Base-by-base conservation (phyloP, 1,140 invertebrate species). In the Adelges cooleyi region DNA sequence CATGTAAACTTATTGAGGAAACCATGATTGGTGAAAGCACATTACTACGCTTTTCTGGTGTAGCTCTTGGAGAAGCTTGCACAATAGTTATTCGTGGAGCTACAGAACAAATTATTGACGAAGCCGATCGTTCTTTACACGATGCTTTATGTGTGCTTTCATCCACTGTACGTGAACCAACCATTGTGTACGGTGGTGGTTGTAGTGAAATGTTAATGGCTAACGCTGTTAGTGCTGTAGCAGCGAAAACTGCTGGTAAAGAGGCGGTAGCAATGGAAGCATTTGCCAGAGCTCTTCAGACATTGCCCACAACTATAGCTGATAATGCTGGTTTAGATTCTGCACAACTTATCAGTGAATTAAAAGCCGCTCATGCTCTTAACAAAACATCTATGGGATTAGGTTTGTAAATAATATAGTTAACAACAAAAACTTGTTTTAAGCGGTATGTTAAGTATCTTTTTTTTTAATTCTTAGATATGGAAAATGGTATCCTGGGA, bases 261-360 rank as follows among this genome's bases (percentile, higher is more conserved):
- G 94, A 99, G 79, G 85, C 95, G 18, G 84, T 97, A 22, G 96
- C 97, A 2, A 96, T 98, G 80, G 95, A 99, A 78, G 83, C 94
- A 0, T 99, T 95, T 79, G 92, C 92, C 22, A 82, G 83, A 68
- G 93, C 97, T 29, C 75, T 92, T 29, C 81, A 86, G 54, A 82
- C 92, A 72, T 77, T 99, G 51, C 97, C 97, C 3, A 94, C 89
- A 25, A 89, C 90, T 51, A 97, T 99, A 70, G 94, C 94, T 25
- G 97, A 99, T 75, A 99, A 99, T 79, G 97, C 90, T 69, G 96
- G 97, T 62, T 97, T 92, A 74, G 97, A 99, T 80, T 97, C 94
- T 51, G 90, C 95, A 10, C 90, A 98, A 70, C 78, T 99, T 25
- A 80, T 99, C 36, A 87, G 90, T 17, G 84, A 95, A 72, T 80